Evolutionary conservation across 2,113 vertebrate species (phyloP), one percentile per base, ranked within the genome.

Genomic region (Chlamydotis undulata): DNA sequence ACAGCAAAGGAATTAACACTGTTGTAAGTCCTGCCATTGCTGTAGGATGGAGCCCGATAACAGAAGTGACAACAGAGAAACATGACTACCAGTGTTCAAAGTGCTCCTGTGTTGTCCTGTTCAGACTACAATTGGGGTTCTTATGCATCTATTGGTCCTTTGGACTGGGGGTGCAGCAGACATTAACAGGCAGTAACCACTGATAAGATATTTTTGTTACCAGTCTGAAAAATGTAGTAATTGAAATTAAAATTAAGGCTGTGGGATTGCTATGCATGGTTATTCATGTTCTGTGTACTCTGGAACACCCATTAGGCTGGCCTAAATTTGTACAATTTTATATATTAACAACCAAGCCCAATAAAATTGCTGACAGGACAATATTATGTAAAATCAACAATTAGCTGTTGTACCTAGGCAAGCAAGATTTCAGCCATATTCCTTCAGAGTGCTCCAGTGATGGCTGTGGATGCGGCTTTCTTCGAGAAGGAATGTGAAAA

Each of bases 121-220:
- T 63, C 87, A 60, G 19, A 6, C 41, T 24, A 7, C 23, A 68
- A 39, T 57, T 12, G 41, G 19, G 22, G 14, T 14, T 35, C 61
- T 33, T 60, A 10, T 12, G 3, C 29, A 56, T 0, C 0, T 35
- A 1, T 2, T 56, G 74, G 71, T 78, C 35, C 74, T 80, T 19
- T 57, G 61, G 56, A 23, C 31, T 45, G 50, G 8, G 35, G 13
- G 4, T n/a, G 35, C 35, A 33, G 56, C 65, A 70, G 57, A 50
- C 64, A 50, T 29, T 50, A 45, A 33, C 57, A 79, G 78, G 56
- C 28, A 77, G 22, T 35, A 79, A 35, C 19, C 57, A 43, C 56
- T 59, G 16, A 9, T 33, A 17, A 39, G 49, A 1, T n/a, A 25
- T 4, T 81, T 93, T 85, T 74, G 29, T 41, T 52, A 8, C 37